A percentile compares a stretch with the other conserved stretches of the same genome.
Evolutionary conservation across 2,888 invertebrate genomes (phyloP).

Genomic region (Isotomurus palustris): DNA sequence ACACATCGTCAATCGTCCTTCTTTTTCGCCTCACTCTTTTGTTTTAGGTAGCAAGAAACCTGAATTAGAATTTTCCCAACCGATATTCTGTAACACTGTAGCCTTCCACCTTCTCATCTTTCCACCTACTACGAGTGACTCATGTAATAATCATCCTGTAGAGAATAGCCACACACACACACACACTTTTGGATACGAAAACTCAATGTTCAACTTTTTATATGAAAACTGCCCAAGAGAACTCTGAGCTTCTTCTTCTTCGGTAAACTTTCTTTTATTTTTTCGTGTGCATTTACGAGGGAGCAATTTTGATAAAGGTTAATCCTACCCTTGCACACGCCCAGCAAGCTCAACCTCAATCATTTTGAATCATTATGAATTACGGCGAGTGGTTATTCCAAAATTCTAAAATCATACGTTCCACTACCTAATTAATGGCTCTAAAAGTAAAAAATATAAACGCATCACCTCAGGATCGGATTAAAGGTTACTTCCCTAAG

Average conservation of each 20-base stretch:
- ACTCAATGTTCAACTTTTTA: too few relatives aligned
- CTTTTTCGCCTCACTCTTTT: not conserved
- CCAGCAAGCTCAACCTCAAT: not conserved
- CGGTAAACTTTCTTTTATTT: not conserved
- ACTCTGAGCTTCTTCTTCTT: not conserved
- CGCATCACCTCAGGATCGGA: too few relatives aligned
- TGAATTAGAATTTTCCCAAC: not conserved
- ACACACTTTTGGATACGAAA: too few relatives aligned
- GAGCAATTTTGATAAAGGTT: conserved; percentile 10
- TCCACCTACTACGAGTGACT: too few relatives aligned
- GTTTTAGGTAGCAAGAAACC: not conserved
- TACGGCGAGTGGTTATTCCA: conserved; percentile 2
- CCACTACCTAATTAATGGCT: conserved; percentile 9
- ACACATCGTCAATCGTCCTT: not conserved
- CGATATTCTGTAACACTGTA: not conserved
- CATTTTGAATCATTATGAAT: not conserved
- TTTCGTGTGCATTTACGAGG: not conserved
- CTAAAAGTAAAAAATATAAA: not conserved
- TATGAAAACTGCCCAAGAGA: too few relatives aligned
- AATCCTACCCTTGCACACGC: conserved; percentile 13
- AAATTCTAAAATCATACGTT: conserved; percentile 10
- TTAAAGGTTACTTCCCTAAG: not conserved
- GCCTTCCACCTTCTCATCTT: too few relatives aligned
- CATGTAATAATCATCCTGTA: too few relatives aligned
- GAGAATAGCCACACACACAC: too few relatives aligned